Evolutionary conservation across 1,140 invertebrate genomes (phyloP), one percentile per base, ranked within the genome.

Genomic region (Zaprionus taronus): DNA sequence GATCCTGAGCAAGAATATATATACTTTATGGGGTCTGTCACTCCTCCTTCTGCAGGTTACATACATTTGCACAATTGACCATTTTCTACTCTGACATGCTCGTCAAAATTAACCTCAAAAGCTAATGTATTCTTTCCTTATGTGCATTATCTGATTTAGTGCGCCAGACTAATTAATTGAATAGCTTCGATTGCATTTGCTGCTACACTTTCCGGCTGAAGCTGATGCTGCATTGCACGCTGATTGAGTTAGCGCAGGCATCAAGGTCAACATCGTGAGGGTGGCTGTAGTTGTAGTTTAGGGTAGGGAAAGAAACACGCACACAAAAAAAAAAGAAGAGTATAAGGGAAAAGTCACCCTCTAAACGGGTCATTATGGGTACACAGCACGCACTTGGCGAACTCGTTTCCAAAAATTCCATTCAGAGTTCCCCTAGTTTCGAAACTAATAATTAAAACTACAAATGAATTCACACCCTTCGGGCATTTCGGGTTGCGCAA

Each of bases 401-500:
- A 47, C 61, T 58, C 60, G 44, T 58, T 60, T 60, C 34, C 28
- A 58, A 47, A 47, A 47, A 49, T 71, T 56, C 28, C 12, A 34
- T 20, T 14, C 57, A 47, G 31, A 53, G 20, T 58, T 60, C 53
- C 26, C 20, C 17, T 51, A 56, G 24, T n/a, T 51, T 51, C 17
- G 56, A 57, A 83, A 83, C 72, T 81, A 83, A 89, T 87, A 87
- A 89, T 87, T 87, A 87, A 81, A 78, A 80, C 84, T 70, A 87
- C 84, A 89, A 87, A 89, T 89, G 78, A 79, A 89, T 87, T 87
- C 72, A 74, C 72, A 74, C 72, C 72, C 72, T 69, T 28, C 66
- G 28, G 14, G n/a, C 14, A 53, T 66, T 62, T 26, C 24, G 34
- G 36, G 57, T 49, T 17, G 44, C 9, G 12, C 20, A 51, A 51